Conservation (phyloP, 2,888 invertebrate species). For the Horisme vitalbata region DNA sequence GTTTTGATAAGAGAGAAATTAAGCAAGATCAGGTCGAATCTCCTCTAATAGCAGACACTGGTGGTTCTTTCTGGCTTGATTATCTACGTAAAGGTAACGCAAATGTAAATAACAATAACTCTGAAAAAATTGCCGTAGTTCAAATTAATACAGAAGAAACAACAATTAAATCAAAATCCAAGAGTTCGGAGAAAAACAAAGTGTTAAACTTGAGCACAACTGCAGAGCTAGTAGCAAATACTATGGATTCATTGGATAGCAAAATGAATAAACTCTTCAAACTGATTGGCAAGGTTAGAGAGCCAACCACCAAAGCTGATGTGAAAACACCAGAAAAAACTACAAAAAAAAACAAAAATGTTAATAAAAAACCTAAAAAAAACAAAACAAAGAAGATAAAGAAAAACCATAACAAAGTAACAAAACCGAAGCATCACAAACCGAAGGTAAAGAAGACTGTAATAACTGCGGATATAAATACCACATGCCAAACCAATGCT, state of each 20-base stretch:
- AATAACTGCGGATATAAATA: neutral
- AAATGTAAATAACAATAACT: slow-evolving; percentile 2
- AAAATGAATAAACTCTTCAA: slow-evolving; percentile 45
- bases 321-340: slow-evolving; percentile 21
- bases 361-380: slow-evolving; percentile 3
- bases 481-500: neutral
- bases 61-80: slow-evolving; percentile 50
- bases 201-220: slow-evolving; percentile 1
- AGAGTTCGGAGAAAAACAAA: slow-evolving; percentile 1
- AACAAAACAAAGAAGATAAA: slow-evolving; percentile 7
- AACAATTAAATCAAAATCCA: neutral
- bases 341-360: slow-evolving; percentile 2
- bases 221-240: neutral
- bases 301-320: slow-evolving; percentile 14
- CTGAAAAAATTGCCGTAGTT: slow-evolving; percentile 3
- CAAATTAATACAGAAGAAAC: slow-evolving; percentile 8
- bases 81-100: slow-evolving; percentile 38
- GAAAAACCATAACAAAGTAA: slow-evolving; percentile 7
- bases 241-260: slow-evolving; percentile 22
- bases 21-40: slow-evolving; percentile 36
- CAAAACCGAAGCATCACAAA: slow-evolving; percentile 2
- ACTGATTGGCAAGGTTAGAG: slow-evolving; percentile 36
- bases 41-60: slow-evolving; percentile 45
- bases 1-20: slow-evolving; percentile 35
- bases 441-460: slow-evolving; percentile 1